Conservation (phyloP, 2,888 invertebrate species). For the Leucoptera coffeella region DNA sequence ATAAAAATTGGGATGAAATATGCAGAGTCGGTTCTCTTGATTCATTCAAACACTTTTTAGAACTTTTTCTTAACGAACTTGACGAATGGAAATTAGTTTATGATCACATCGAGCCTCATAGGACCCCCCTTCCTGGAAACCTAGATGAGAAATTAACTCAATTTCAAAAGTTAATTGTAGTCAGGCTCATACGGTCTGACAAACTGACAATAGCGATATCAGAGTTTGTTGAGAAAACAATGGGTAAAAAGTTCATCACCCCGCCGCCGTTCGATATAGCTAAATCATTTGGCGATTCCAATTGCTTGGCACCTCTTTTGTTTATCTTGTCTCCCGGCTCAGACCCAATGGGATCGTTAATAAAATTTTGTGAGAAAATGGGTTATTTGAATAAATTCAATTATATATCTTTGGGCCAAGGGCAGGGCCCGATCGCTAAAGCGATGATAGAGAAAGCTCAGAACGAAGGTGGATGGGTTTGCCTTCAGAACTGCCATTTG, state of each 20-base stretch:
- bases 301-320: constrained; percentile 66
- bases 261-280: constrained; percentile 76
- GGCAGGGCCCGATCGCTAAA: constrained; percentile 67
- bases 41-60: constrained; percentile 46
- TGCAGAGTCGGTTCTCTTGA: constrained; percentile 57
- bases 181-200: constrained; percentile 69
- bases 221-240: constrained; percentile 56
- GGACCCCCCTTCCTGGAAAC: constrained; percentile 52
- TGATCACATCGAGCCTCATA: constrained; percentile 61
- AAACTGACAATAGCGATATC: constrained; percentile 62
- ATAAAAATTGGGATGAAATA: constrained; percentile 75
- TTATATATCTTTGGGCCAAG: constrained; percentile 79
- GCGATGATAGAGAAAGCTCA: constrained; percentile 65
- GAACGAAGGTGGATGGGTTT: constrained; percentile 71
- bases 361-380: constrained; percentile 72
- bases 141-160: constrained; percentile 56
- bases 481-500: constrained; percentile 81
- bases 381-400: constrained; percentile 56
- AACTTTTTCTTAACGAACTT: constrained; percentile 42
- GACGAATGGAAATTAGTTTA: constrained; percentile 61
- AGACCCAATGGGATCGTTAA: constrained; percentile 73
- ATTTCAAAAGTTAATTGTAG: constrained; percentile 67
- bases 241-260: constrained; percentile 67
- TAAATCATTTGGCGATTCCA: constrained; percentile 71
- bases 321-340: constrained; percentile 79